Evolutionary conservation across 2,888 invertebrate species (phyloP).

Genomic region (Muscina levida): DNA sequence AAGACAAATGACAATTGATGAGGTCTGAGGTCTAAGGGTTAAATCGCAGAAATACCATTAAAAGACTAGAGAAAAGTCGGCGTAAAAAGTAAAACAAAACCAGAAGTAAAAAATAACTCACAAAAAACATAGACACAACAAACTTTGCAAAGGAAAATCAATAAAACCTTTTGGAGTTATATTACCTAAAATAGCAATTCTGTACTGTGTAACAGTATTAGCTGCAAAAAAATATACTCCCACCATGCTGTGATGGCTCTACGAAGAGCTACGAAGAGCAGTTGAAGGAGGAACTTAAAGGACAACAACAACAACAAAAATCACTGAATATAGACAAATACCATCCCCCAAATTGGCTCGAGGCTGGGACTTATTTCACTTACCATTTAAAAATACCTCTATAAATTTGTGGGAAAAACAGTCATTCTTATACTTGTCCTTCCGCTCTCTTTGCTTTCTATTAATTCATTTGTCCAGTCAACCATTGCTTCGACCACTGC

Average conservation of each 20-base stretch:
- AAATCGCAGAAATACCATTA: conserved; percentile 8
- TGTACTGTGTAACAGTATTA: no score
- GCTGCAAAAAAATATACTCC: no score
- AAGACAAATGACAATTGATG: conserved; percentile 42
- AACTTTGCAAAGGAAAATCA: neutral
- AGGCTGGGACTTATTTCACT: no score
- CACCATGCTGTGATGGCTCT: no score
- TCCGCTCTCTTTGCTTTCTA: neutral
- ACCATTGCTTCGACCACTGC: neutral
- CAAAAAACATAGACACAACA: neutral
- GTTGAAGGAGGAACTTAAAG: neutral
- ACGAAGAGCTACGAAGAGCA: no score
- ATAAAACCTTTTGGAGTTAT: no score
- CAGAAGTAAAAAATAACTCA: neutral
- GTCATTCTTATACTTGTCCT: no score
- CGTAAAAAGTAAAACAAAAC: conserved; percentile 10
- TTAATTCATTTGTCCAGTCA: conserved; percentile 5
- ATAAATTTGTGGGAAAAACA: no score
- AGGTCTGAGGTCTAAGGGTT: conserved; percentile 22
- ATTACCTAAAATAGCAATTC: no score
- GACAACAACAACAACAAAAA: neutral
- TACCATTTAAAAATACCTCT: no score
- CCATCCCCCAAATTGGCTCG: neutral
- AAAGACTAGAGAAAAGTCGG: conserved; percentile 13
- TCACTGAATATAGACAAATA: no score